These are phyloP conservation scores for Erebia epiphron DNA, from an alignment of 2,888 invertebrate genomes.

Conservation along the genomic window DNA sequence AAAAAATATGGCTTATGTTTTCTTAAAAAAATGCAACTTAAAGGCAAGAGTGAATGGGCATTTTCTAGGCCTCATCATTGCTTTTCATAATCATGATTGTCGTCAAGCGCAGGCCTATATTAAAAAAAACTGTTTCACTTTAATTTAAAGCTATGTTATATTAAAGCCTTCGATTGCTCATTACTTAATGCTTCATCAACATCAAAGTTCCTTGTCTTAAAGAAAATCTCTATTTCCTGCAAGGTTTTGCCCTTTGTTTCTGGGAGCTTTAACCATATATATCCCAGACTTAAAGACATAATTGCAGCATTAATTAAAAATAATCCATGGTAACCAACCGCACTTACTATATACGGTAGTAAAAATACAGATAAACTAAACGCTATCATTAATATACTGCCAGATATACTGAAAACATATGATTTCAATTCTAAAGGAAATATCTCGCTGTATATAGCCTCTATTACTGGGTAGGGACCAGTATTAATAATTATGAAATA, in stretches of 20 bases:
- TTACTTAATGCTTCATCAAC: slow-evolving; percentile 4
- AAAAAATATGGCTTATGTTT: no score
- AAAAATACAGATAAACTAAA: slow-evolving; percentile 12
- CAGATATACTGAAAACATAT: slow-evolving; percentile 17
- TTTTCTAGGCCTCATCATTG: no score
- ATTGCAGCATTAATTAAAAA: slow-evolving; percentile 15
- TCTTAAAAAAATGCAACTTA: no score
- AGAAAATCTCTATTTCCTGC: slow-evolving; percentile 46
- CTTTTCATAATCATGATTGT: no score
- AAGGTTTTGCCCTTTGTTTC: slow-evolving; percentile 51
- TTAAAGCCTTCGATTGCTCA: slow-evolving; percentile 7
- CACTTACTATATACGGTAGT: slow-evolving; percentile 35
- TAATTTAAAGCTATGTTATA: no score
- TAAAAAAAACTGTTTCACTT: no score
- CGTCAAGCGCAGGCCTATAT: no score
- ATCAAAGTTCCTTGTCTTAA: slow-evolving; percentile 20
- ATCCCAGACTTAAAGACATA: slow-evolving; percentile 6
- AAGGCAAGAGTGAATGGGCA: no score
- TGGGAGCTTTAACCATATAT: slow-evolving; percentile 38
- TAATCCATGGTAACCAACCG: slow-evolving; percentile 35
- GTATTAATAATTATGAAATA: slow-evolving; percentile 28
- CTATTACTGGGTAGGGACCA: slow-evolving; percentile 25
- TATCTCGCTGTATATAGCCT: slow-evolving; percentile 24
- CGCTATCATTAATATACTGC: background rate
- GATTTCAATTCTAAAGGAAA: slow-evolving; percentile 28